A percentile compares a stretch with the other conserved stretches of the same genome.
phyloP scores from a whole-genome alignment of 1,140 invertebrate genomes.

The Onthophagus taurus region DNA sequence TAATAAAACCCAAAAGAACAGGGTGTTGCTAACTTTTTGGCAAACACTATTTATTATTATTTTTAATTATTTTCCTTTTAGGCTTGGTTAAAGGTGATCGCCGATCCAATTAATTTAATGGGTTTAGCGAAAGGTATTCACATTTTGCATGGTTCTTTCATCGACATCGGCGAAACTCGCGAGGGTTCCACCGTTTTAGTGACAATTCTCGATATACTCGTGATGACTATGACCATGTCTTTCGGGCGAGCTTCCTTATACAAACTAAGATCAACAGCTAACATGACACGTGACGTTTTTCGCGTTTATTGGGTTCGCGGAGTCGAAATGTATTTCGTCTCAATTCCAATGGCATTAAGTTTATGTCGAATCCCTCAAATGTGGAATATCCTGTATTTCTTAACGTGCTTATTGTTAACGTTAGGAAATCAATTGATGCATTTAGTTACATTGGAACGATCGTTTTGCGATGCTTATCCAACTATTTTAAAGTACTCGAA shows the following conservation, averaged over 20 bases:
- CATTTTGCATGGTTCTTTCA: background rate
- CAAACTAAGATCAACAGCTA: background rate
- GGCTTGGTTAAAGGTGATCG: background rate
- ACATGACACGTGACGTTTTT: background rate
- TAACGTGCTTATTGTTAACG: background rate
- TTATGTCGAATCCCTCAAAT: background rate
- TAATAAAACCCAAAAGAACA: too few species aligned
- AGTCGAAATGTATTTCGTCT: background rate
- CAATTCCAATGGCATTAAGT: background rate
- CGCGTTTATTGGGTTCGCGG: background rate
- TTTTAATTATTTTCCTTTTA: background rate
- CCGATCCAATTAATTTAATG: background rate
- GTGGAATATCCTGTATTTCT: constrained; percentile 3
- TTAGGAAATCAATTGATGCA: constrained; percentile 3
- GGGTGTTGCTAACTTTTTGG: too few species aligned
- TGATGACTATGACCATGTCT: background rate
- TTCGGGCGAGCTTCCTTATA: background rate
- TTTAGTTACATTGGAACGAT: background rate
- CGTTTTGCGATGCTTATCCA: background rate
- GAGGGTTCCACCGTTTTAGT: background rate
- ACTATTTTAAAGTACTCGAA: background rate
- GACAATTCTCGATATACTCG: background rate
- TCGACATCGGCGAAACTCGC: background rate
- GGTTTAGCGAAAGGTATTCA: background rate
- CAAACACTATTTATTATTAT: too few species aligned